Percentiles rank a stretch among this genome's conserved stretches.
Evolutionary conservation across 2,888 invertebrate genomes (phyloP).

Genomic region (Dasysyrphus albostriatus): DNA sequence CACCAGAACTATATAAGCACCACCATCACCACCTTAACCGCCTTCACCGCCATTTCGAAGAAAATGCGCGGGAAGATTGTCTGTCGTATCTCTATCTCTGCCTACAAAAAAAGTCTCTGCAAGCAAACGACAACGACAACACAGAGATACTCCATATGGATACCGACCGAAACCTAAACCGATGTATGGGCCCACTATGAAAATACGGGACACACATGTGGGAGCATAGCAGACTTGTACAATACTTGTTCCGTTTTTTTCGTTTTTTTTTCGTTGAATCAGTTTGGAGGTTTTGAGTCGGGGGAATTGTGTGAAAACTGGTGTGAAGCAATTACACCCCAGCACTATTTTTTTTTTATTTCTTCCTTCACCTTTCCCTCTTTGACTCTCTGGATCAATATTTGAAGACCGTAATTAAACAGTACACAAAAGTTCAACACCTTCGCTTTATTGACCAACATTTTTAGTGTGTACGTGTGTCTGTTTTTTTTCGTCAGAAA

Average conservation of each 20-base stretch:
- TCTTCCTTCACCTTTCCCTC: slow-evolving; percentile 6
- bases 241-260: slow-evolving; percentile 54
- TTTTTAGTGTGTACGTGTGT: slow-evolving; percentile 20
- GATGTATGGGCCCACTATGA: slow-evolving; percentile 69
- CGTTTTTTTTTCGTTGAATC: slow-evolving; percentile 7
- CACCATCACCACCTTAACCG: slow-evolving; percentile 33
- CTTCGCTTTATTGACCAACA: slow-evolving; percentile 75
- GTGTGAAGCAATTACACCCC: slow-evolving; percentile 70
- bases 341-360: slow-evolving; percentile 30
- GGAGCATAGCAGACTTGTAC: slow-evolving; percentile 72
- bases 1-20: background rate
- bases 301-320: slow-evolving; percentile 50
- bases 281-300: slow-evolving; percentile 7
- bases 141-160: slow-evolving; percentile 13
- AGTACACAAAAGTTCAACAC: slow-evolving; percentile 75
- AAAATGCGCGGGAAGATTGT: slow-evolving; percentile 76
- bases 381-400: slow-evolving; percentile 18
- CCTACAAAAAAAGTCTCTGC: background rate
- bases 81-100: slow-evolving; percentile 41
- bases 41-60: slow-evolving; percentile 38
- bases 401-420: slow-evolving; percentile 71
- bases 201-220: slow-evolving; percentile 72
- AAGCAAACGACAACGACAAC: slow-evolving; percentile 12
- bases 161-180: too few species aligned
- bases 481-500: slow-evolving; percentile 26